These are phyloP conservation scores for Chlamydotis undulata DNA, from an alignment of 2,113 vertebrate species.

Conservation along the genomic window DNA sequence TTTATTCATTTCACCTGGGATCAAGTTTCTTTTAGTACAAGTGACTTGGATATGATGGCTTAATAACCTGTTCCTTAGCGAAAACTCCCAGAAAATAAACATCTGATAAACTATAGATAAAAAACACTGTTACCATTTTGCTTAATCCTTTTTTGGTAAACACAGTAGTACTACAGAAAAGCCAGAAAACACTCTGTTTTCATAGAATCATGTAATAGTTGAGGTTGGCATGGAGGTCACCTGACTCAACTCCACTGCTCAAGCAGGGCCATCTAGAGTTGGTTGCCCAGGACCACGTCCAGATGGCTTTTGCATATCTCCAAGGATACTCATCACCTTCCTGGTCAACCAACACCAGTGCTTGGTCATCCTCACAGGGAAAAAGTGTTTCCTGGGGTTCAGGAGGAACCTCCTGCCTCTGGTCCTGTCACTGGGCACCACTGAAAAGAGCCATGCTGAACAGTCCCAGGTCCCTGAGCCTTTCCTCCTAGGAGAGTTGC, in stretches of 20 bases:
- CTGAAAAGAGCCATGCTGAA: no score
- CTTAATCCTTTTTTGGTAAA: neutral
- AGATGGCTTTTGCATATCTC: neutral
- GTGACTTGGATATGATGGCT: neutral
- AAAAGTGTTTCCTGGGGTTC: neutral
- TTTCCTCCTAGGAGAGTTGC: neutral
- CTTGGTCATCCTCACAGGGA: accelerated
- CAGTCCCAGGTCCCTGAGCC: neutral
- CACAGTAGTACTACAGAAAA: neutral
- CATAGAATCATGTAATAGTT: neutral
- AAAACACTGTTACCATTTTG: neutral
- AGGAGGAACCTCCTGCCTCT: neutral
- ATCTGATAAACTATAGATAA: neutral
- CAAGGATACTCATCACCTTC: neutral
- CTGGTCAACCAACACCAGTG: neutral
- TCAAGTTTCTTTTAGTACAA: neutral
- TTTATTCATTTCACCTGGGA: neutral
- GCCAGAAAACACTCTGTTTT: neutral
- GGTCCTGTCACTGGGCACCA: neutral
- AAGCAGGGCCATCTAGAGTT: neutral
- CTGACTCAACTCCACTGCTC: neutral
- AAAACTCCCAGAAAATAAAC: slow-evolving; percentile 23
- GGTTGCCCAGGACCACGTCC: no score
- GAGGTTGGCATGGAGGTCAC: neutral
- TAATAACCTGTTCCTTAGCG: slow-evolving; percentile 5